These are phyloP conservation scores for Trachelus stipa DNA, from an alignment of 2,888 invertebrate species.

Conservation along the genomic window DNA sequence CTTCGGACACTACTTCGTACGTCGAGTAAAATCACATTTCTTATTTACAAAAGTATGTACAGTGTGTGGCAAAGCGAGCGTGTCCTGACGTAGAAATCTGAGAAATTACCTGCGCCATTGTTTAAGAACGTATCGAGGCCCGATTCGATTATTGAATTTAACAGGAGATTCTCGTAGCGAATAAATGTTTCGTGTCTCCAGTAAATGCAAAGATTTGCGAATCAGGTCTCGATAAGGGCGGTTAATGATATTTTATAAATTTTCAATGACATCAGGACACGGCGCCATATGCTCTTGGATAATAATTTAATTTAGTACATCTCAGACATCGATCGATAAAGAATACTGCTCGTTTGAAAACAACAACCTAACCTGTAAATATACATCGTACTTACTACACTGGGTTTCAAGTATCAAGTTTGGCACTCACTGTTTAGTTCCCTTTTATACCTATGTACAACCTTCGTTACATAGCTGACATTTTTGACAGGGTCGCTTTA, in stretches of 20 bases:
- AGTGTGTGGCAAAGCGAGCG: not conserved
- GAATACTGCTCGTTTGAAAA: conserved; percentile 60
- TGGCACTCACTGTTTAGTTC: conserved; percentile 57
- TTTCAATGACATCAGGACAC: not conserved
- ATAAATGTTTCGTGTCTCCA: not conserved
- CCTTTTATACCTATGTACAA: conserved; percentile 2
- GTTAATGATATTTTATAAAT: not conserved
- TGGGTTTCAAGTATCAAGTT: conserved; percentile 56
- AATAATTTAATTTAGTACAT: conserved; percentile 64
- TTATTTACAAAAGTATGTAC: conserved; percentile 47
- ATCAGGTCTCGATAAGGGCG: not conserved
- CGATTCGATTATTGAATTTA: not conserved
- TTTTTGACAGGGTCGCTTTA: conserved; percentile 1
- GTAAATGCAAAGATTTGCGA: not conserved
- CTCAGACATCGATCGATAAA: conserved; percentile 56
- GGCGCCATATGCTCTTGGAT: conserved; percentile 9
- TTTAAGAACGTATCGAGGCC: not conserved
- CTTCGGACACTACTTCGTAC: conserved; percentile 37
- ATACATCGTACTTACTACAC: conserved; percentile 53
- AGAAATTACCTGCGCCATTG: conserved; percentile 14
- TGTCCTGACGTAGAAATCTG: conserved; percentile 9
- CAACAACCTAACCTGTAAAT: conserved; percentile 52
- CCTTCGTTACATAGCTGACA: not conserved
- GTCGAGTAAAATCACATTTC: conserved; percentile 60
- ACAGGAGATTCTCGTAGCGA: not conserved